Evolutionary conservation across 2,888 invertebrate species (phyloP).

Genomic region (Amphipoea lucens): DNA sequence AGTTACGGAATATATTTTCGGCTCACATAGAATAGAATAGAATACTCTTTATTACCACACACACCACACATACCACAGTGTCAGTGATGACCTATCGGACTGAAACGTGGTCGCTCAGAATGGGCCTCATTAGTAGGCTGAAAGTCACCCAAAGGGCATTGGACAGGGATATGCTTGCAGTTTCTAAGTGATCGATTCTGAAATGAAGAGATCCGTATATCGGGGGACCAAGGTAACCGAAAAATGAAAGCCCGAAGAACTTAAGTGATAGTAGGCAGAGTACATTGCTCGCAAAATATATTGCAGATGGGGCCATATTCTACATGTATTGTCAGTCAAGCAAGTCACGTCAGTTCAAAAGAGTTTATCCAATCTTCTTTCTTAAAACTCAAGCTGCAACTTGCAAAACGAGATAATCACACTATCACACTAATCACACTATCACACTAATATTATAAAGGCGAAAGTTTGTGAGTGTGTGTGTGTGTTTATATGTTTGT

Average conservation of each 20-base stretch:
- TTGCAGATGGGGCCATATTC: background rate
- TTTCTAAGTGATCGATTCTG: background rate
- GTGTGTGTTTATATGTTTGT: too few species aligned
- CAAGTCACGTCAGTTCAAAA: background rate
- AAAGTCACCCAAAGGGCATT: background rate
- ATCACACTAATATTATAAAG: too few species aligned
- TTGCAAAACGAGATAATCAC: conserved; percentile 19
- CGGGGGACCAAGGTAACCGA: background rate
- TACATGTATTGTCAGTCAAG: background rate
- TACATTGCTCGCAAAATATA: background rate
- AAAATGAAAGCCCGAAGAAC: background rate
- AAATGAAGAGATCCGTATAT: background rate
- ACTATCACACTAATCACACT: too few species aligned
- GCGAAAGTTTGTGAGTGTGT: too few species aligned
- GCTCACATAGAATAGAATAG: too few species aligned
- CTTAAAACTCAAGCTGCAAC: conserved; percentile 13
- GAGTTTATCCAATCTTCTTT: background rate
- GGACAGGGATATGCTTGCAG: background rate
- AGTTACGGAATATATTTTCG: background rate
- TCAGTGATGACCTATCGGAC: background rate
- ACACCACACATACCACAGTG: too few species aligned
- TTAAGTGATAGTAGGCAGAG: background rate
- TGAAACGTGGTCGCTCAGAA: background rate
- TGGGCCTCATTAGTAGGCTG: background rate
- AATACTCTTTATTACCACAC: too few species aligned